These are phyloP conservation scores for Lanius ludovicianus DNA, from an alignment of 2,113 vertebrate species.

Conservation along the genomic window DNA sequence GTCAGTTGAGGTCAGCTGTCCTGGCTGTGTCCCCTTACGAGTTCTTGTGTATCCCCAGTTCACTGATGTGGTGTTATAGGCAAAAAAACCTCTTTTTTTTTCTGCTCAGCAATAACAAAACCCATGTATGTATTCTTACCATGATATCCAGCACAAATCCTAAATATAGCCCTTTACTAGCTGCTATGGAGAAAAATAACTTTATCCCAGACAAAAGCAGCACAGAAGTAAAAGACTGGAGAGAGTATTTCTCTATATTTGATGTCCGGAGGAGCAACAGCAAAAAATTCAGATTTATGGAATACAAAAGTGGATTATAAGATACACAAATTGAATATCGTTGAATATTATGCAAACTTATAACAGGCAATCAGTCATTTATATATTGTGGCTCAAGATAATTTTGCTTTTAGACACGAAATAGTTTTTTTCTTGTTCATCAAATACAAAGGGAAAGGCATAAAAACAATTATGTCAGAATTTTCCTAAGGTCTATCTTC, in stretches of 20 bases:
- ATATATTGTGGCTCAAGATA: background rate
- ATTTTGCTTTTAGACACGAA: background rate
- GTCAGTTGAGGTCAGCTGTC: background rate
- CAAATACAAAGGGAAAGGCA: background rate
- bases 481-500: background rate
- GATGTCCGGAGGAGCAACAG: background rate
- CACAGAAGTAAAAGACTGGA: background rate
- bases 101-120: background rate
- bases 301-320: background rate
- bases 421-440: background rate
- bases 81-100: background rate
- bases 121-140: background rate
- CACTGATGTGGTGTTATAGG: background rate
- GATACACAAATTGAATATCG: background rate
- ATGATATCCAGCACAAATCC: background rate
- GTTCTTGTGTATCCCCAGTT: background rate
- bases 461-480: background rate
- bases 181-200: background rate
- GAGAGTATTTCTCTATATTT: background rate
- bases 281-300: background rate
- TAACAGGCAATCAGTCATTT: background rate
- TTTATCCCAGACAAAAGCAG: background rate
- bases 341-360: background rate
- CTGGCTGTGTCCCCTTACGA: background rate
- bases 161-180: background rate